Conservation (phyloP, 2,797 vertebrate genomes). For the Semaprochilodus insignis region DNA sequence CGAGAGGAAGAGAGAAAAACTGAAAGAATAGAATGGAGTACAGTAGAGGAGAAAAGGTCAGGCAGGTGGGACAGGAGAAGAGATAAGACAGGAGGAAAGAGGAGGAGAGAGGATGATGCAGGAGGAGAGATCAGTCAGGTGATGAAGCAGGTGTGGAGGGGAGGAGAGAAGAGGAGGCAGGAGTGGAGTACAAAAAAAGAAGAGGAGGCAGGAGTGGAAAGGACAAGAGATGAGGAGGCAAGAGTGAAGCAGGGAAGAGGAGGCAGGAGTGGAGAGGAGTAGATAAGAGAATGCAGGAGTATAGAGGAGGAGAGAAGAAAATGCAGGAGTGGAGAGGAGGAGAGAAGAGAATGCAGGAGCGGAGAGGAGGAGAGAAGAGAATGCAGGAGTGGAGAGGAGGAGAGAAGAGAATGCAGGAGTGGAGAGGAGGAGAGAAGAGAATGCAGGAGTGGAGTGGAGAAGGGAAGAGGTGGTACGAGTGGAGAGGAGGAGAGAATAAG, state of each 20-base stretch:
- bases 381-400: slow-evolving; percentile 29
- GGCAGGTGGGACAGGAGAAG: too few relatives aligned
- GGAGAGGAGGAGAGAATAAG: slow-evolving; percentile 12
- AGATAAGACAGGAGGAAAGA: too few relatives aligned
- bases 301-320: not conserved
- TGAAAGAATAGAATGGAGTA: not conserved
- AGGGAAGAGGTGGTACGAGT: not conserved
- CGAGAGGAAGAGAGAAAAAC: too few relatives aligned
- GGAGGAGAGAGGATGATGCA: too few relatives aligned
- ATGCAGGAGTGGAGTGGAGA: not conserved
- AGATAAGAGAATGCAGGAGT: too few relatives aligned
- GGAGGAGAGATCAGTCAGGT: too few relatives aligned
- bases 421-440: not conserved
- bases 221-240: not conserved
- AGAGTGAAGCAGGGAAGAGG: not conserved
- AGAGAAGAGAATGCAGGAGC: not conserved
- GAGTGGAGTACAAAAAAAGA: too few relatives aligned
- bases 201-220: too few relatives aligned
- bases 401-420: not conserved
- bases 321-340: not conserved
- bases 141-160: not conserved
- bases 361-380: not conserved
- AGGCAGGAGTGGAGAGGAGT: not conserved
- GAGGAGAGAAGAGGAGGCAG: not conserved
- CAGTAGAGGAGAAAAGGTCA: too few relatives aligned